Percentiles rank a stretch among this genome's conserved stretches.
These are phyloP conservation scores for Plecotus auritus DNA, from an alignment of 2,113 vertebrate genomes.

Conservation along the genomic window DNA sequence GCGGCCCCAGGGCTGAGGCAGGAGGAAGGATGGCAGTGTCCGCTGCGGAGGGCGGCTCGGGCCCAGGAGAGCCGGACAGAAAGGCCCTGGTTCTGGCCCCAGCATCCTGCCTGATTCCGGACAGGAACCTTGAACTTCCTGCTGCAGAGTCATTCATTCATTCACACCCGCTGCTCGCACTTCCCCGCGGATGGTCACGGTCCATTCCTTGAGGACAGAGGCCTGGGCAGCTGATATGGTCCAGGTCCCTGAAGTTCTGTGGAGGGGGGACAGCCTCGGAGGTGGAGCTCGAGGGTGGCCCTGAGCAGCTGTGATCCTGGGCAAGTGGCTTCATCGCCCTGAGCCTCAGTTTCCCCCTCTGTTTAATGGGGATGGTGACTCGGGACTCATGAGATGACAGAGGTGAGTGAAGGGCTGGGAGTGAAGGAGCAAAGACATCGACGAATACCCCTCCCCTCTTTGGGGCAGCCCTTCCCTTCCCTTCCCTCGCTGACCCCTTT, in stretches of 20 bases:
- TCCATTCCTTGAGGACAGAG: not conserved
- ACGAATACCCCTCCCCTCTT: not conserved
- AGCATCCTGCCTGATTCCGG: too few relatives aligned
- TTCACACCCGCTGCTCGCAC: fast-evolving
- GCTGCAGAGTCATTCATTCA: too few relatives aligned
- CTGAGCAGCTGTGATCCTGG: not conserved
- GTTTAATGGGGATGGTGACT: not conserved
- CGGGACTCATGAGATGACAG: not conserved
- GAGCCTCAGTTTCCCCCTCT: not conserved
- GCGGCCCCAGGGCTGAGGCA: not conserved
- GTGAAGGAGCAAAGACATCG: not conserved
- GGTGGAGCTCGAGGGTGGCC: not conserved
- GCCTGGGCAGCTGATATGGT: not conserved
- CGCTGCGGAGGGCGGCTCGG: not conserved
- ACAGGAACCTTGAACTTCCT: not conserved
- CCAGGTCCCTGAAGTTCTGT: not conserved
- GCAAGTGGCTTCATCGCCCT: not conserved
- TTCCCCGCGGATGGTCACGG: not conserved
- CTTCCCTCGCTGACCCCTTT: not conserved
- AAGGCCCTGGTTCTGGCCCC: not conserved
- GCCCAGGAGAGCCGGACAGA: not conserved
- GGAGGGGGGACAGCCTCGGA: not conserved
- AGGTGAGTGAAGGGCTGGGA: not conserved
- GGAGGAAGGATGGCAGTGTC: not conserved
- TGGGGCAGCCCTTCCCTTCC: not conserved